Conservation (phyloP, 1,140 invertebrate species). For the Hetaerina americana region DNA sequence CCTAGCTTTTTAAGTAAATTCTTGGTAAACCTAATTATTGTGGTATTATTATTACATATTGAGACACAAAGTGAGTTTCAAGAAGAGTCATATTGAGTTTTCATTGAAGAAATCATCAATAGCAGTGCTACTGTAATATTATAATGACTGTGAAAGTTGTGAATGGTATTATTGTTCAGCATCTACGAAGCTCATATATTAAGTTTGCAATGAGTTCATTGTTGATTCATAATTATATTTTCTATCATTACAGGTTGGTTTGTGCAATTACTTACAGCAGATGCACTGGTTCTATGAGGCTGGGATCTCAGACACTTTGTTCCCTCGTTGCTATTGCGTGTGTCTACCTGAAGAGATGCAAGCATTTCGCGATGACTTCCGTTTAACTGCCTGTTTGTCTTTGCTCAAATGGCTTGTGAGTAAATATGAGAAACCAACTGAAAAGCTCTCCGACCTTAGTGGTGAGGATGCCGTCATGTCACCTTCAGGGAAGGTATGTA, state of each 20-base stretch:
- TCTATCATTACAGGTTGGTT: conserved; percentile 36
- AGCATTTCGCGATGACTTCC: conserved; percentile 81
- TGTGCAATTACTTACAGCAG: conserved; percentile 68
- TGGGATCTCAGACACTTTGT: conserved; percentile 61
- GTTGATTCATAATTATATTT: neutral
- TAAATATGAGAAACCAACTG: conserved; percentile 32
- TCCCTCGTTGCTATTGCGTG: conserved; percentile 77
- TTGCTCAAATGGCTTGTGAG: conserved; percentile 60
- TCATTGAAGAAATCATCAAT: too few relatives aligned
- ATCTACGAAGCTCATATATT: too few relatives aligned
- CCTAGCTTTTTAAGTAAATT: too few relatives aligned
- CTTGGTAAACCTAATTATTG: too few relatives aligned
- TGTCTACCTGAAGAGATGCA: conserved; percentile 73
- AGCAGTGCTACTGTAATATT: too few relatives aligned
- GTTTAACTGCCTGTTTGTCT: conserved; percentile 72
- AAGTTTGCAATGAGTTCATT: too few relatives aligned
- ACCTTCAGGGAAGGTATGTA: conserved; percentile 44
- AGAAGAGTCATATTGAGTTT: too few relatives aligned
- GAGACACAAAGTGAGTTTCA: too few relatives aligned
- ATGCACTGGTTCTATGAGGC: conserved; percentile 81
- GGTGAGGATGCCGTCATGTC: conserved; percentile 41
- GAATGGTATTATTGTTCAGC: neutral
- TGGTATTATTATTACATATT: too few relatives aligned
- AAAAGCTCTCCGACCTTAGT: conserved; percentile 13
- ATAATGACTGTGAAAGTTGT: neutral